Evolutionary conservation across 2,113 vertebrate species (phyloP).

Genomic region (Ovis canadensis): DNA sequence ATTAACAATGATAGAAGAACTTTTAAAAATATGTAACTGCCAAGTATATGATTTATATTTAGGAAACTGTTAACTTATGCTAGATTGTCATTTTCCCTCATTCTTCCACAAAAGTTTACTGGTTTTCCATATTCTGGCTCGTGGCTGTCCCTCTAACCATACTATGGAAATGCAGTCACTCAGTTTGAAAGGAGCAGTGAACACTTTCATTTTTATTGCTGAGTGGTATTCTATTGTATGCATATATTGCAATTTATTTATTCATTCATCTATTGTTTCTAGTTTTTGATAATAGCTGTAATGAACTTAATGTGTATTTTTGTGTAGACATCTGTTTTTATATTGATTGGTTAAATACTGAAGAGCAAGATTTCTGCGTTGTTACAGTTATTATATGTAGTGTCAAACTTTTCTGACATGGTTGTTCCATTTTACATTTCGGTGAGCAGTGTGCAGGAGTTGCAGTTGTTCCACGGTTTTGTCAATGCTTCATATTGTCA

Average conservation of each 20-base stretch:
- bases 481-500: background rate
- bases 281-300: background rate
- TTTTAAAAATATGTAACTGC: constrained; percentile 72
- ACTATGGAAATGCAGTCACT: constrained; percentile 70
- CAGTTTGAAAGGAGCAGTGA: constrained; percentile 59
- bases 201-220: background rate
- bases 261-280: background rate
- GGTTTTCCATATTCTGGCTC: constrained; percentile 76
- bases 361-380: background rate
- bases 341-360: background rate
- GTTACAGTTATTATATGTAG: background rate
- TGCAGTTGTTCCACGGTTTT: background rate
- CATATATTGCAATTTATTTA: background rate
- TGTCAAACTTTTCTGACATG: background rate
- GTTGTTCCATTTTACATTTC: background rate
- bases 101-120: constrained; percentile 72
- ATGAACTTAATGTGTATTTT: background rate
- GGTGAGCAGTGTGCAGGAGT: background rate
- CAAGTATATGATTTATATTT: constrained; percentile 72
- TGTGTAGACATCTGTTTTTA: background rate
- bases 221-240: background rate
- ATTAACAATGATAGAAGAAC: constrained; percentile 65
- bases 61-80: constrained; percentile 80
- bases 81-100: constrained; percentile 68
- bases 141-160: constrained; percentile 62